Evolutionary conservation across 1,140 invertebrate species (phyloP).

Genomic region (Batillaria attramentaria): DNA sequence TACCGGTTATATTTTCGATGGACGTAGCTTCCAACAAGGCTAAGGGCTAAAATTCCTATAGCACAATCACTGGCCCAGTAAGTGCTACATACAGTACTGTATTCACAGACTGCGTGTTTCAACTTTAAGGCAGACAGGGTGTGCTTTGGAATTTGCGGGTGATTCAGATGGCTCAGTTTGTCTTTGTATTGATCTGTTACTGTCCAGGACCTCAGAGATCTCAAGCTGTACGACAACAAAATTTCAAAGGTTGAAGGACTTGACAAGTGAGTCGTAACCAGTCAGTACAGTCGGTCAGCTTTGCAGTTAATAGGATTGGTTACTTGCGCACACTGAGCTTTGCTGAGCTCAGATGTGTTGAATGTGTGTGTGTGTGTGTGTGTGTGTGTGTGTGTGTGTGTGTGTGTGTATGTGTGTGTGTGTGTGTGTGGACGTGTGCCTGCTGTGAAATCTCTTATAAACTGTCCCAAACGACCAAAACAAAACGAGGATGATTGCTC

Average conservation of each 20-base stretch:
- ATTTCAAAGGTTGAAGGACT: slow-evolving; percentile 61
- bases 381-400: slow-evolving; percentile 2
- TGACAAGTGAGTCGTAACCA: slow-evolving; percentile 61
- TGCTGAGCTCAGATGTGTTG: background rate
- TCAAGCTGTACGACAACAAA: slow-evolving; percentile 69
- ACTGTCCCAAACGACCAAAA: too few relatives aligned
- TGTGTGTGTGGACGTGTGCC: background rate
- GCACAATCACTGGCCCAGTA: too few relatives aligned
- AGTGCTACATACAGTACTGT: too few relatives aligned
- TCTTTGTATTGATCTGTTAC: slow-evolving; percentile 22
- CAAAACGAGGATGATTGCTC: too few relatives aligned
- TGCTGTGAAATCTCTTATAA: too few relatives aligned
- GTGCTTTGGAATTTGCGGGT: background rate
- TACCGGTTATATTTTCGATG: too few relatives aligned
- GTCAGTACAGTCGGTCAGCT: too few relatives aligned
- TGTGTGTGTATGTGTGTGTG: slow-evolving; percentile 15
- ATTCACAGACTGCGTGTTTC: too few relatives aligned
- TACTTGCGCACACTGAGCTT: slow-evolving; percentile 8
- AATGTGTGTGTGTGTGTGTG: background rate
- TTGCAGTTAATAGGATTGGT: too few relatives aligned
- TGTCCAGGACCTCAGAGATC: slow-evolving; percentile 61
- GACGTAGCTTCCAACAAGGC: too few relatives aligned
- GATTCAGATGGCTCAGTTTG: background rate
- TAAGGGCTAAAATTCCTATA: too few relatives aligned
- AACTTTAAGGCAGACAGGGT: too few relatives aligned